Percentiles rank a stretch among this genome's conserved stretches.
Conservation (phyloP, 1,140 invertebrate species). For the Ceratosolen fusciceps region DNA sequence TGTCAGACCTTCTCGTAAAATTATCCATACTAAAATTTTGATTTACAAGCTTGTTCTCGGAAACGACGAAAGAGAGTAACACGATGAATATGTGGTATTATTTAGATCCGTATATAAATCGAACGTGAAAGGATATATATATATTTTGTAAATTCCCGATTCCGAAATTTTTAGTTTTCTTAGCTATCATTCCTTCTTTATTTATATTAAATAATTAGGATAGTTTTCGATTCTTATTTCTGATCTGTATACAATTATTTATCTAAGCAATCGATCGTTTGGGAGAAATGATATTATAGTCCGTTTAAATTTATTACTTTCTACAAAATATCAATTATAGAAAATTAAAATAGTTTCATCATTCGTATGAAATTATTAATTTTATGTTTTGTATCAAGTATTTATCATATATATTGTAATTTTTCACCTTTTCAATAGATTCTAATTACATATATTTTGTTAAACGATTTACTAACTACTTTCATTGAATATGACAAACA, state of each 20-base stretch:
- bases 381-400: not conserved
- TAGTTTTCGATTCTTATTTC: too few species aligned
- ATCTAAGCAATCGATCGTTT: not conserved
- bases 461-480: too few species aligned
- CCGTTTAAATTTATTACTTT: not conserved
- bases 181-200: too few species aligned
- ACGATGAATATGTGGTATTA: too few species aligned
- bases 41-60: conserved; percentile 54
- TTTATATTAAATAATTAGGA: too few species aligned
- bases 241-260: too few species aligned
- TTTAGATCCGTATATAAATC: too few species aligned
- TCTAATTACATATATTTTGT: too few species aligned
- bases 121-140: too few species aligned
- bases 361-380: conserved; percentile 3
- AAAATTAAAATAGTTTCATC: not conserved
- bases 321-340: not conserved
- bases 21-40: conserved; percentile 62
- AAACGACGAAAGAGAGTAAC: not conserved
- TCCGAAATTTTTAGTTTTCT: too few species aligned
- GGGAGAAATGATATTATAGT: not conserved
- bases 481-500: too few species aligned
- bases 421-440: not conserved
- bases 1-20: conserved; percentile 55
- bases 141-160: too few species aligned
- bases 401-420: not conserved